phyloP scores from a whole-genome alignment of 1,140 invertebrate species.

The Aricia agestis region DNA sequence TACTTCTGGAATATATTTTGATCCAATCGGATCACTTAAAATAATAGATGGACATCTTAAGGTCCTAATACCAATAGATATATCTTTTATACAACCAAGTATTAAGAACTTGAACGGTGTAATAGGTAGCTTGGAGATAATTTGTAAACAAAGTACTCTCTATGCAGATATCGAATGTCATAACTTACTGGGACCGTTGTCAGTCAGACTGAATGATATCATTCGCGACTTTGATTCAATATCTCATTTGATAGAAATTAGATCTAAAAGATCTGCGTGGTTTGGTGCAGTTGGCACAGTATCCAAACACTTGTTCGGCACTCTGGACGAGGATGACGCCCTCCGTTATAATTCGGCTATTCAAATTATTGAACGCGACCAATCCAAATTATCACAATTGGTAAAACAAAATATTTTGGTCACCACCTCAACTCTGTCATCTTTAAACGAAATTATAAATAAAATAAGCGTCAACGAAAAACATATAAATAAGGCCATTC shows the following conservation, averaged over 20 bases:
- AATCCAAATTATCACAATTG: conserved; percentile 21
- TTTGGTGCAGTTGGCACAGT: conserved; percentile 23
- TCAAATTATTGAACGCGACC: conserved; percentile 18
- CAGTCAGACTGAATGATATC: conserved; percentile 18
- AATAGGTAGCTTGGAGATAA: conserved; percentile 21
- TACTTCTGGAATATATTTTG: conserved; percentile 10
- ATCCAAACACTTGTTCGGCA: conserved; percentile 25
- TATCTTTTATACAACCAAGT: conserved; percentile 21
- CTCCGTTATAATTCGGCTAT: conserved; percentile 26
- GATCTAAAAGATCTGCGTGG: conserved; percentile 27
- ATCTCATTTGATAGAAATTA: conserved; percentile 16
- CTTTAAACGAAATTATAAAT: conserved; percentile 6
- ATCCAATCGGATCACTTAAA: conserved; percentile 6
- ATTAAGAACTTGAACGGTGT: conserved; percentile 24
- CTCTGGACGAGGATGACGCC: conserved; percentile 27
- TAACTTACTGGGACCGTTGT: conserved; percentile 18
- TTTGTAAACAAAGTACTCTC: conserved; percentile 28
- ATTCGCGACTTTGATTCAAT: conserved; percentile 24
- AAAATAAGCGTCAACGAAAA: conserved; percentile 14
- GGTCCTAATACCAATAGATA: conserved; percentile 15
- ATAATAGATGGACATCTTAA: conserved; percentile 7
- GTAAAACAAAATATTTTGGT: conserved; percentile 28
- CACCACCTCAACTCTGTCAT: conserved; percentile 10
- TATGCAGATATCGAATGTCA: conserved; percentile 21
- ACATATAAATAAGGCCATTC: conserved; percentile 22